Conservation (phyloP, 2,888 invertebrate genomes). For the Cephonodes hylas region DNA sequence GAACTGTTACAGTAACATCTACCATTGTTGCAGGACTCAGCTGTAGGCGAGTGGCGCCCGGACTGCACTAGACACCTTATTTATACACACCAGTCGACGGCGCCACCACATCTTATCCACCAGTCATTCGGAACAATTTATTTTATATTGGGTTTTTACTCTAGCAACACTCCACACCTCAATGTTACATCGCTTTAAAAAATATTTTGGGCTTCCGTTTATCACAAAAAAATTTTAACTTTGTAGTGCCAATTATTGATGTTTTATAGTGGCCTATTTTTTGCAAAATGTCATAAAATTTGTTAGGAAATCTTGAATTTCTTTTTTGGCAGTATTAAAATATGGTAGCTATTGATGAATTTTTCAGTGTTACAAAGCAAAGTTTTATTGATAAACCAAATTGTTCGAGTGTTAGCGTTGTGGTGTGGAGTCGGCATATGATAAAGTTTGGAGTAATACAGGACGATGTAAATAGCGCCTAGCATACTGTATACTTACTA, state of each 20-base stretch:
- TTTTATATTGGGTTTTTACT: background rate
- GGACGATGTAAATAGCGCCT: slow-evolving; percentile 2
- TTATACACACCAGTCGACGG: background rate
- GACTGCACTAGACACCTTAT: background rate
- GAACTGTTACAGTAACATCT: background rate
- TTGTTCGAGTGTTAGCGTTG: background rate
- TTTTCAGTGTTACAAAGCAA: too few species aligned
- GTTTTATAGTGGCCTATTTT: too few species aligned
- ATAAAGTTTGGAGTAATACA: background rate
- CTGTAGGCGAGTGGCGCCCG: background rate
- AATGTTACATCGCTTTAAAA: background rate
- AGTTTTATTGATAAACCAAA: too few species aligned
- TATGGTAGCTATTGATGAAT: too few species aligned
- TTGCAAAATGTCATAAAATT: too few species aligned
- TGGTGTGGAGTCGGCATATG: background rate
- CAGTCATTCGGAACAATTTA: slow-evolving; percentile 1
- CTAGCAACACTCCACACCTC: background rate
- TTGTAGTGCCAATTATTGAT: background rate
- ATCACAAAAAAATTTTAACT: background rate
- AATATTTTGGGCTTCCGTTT: background rate
- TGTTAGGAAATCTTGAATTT: too few species aligned
- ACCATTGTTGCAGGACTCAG: background rate
- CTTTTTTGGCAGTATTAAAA: too few species aligned
- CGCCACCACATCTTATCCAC: background rate
- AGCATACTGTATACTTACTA: background rate